Percentiles rank a stretch among this genome's conserved stretches.
Evolutionary conservation across 2,888 invertebrate species (phyloP).

Genomic region (Hermaeophaga mercurialis): DNA sequence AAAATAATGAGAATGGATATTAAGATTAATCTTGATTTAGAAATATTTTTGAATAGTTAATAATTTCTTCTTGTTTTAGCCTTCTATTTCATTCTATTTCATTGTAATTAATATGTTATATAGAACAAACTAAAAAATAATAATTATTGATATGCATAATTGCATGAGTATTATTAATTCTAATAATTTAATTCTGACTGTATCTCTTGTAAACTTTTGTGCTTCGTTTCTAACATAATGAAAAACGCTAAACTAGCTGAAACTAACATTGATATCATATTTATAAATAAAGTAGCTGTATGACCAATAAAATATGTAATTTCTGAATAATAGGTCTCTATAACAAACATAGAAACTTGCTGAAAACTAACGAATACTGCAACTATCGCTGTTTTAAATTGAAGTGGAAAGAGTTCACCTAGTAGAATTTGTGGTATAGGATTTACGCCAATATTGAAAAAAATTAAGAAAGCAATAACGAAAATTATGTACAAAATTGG

Average conservation of each 20-base stretch:
- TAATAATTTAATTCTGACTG: slow-evolving; percentile 15
- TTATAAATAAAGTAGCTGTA: slow-evolving; percentile 6
- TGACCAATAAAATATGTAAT: slow-evolving; percentile 2
- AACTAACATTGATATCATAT: background rate
- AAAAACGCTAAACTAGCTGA: slow-evolving; percentile 6
- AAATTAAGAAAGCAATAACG: slow-evolving; percentile 8
- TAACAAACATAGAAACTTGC: slow-evolving; percentile 7
- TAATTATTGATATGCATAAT: no score
- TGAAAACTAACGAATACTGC: slow-evolving; percentile 13
- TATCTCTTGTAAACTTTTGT: slow-evolving; percentile 11
- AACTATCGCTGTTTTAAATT: slow-evolving; percentile 6
- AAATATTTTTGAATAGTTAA: no score
- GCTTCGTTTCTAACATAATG: slow-evolving; percentile 16
- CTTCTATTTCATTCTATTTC: no score
- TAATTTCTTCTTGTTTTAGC: no score
- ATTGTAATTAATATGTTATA: no score
- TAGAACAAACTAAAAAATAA: no score
- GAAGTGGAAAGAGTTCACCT: slow-evolving; percentile 11
- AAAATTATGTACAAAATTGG: slow-evolving; percentile 12
- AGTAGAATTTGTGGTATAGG: slow-evolving; percentile 8
- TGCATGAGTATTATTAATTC: background rate
- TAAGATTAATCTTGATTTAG: no score
- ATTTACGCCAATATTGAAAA: slow-evolving; percentile 9
- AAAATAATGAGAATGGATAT: no score
- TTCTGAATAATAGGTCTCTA: slow-evolving; percentile 7